These are phyloP conservation scores for Enteromius paludinosus DNA, from an alignment of 2,797 vertebrate species.

Conservation along the genomic window DNA sequence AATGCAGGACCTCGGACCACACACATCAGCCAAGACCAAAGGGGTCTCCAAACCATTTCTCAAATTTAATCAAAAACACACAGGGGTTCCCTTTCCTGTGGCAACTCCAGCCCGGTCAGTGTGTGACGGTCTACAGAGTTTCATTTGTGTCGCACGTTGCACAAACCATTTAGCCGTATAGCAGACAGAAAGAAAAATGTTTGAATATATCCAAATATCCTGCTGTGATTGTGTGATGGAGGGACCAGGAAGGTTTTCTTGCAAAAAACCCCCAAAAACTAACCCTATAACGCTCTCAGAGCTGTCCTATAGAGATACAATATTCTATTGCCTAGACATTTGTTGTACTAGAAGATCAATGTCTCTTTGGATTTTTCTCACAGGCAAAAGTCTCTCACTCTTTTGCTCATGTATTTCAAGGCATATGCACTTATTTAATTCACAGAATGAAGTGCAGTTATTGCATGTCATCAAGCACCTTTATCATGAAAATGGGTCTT, in stretches of 20 bases:
- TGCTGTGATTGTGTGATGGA: constrained; percentile 10
- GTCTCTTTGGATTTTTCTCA: background rate
- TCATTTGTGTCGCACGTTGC: constrained; percentile 43
- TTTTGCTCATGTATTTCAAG: background rate
- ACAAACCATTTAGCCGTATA: constrained; percentile 11
- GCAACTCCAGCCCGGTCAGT: constrained; percentile 37
- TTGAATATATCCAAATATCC: constrained; percentile 24
- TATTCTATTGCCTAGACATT: background rate
- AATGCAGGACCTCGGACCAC: constrained; percentile 60
- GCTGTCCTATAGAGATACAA: background rate
- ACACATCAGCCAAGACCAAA: constrained; percentile 55
- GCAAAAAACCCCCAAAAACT: no score
- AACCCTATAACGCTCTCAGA: background rate
- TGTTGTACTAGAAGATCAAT: constrained; percentile 2
- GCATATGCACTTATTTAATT: background rate
- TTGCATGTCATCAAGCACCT: background rate
- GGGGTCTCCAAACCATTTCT: constrained; percentile 54
- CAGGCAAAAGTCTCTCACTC: background rate
- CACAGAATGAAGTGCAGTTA: background rate
- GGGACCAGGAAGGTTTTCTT: background rate
- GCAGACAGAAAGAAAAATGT: background rate
- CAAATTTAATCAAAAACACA: constrained; percentile 55
- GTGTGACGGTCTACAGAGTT: constrained; percentile 50
- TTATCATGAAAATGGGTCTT: background rate
- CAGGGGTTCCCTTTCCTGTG: constrained; percentile 45